Base-by-base conservation (phyloP, 1,140 invertebrate species). In the Papilio dardanus region DNA sequence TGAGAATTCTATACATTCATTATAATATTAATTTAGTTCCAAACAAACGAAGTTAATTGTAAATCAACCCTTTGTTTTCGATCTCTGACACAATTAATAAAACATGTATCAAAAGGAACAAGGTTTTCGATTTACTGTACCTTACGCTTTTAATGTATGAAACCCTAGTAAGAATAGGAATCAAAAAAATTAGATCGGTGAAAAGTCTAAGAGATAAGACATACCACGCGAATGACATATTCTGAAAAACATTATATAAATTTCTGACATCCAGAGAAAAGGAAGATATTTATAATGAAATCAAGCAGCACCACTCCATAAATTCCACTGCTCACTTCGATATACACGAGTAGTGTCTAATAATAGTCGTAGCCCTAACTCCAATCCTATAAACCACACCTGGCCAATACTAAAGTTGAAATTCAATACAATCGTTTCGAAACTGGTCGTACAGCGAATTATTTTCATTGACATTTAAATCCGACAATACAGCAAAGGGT, bases 1-100 rank as follows among this genome's bases (percentile, higher is more conserved):
- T 83, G 77, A 89, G 88, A 92, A 89, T 91, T 88, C 88, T 77
- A 73, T 76, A 76, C 80, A 80, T 76, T 66, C 65, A 74, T 74
- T 69, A 24, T 58, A 24, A 12, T 58, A 58, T 14, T 24, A 8
- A 58, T 14, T 62, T 28, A 0, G 21, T 50, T 50, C 4, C 10
- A 54, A 54, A 54, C 21, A 54, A 54, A 24, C 2, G 50, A 54
- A 54, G n/a, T 54, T 54, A 10, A 46, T 46, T 54, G 0, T 54
- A 54, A 24, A 24, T 54, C 1, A 54, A 24, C 6, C 50, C 7
- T 24, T 54, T 54, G 46, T 54, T 6, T 54, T 10, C 46, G 46
- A 21, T 54, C 19, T 7, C 2, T 54, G 46, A 8, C 42, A 46
- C 42, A 46, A 8, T 37, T 2, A 4, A 42, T 42, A 42, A 42